Conservation (phyloP, 1,140 invertebrate genomes). For the Trigoniulus corallinus region DNA sequence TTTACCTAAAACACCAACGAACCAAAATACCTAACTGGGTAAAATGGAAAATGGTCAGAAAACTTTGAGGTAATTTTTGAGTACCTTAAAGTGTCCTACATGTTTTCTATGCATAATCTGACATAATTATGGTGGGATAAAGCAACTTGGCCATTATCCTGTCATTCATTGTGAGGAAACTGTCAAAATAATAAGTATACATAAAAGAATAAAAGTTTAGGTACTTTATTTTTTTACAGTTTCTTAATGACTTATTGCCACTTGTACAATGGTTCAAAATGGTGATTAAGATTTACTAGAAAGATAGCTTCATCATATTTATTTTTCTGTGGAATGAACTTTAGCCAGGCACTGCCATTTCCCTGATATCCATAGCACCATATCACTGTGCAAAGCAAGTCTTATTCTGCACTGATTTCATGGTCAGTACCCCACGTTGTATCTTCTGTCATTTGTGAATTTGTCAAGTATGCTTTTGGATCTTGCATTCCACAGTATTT, state of each 20-base stretch:
- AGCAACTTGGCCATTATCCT: neutral
- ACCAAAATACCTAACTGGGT: too few species aligned
- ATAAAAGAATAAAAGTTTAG: neutral
- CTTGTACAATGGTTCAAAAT: too few species aligned
- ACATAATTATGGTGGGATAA: too few species aligned
- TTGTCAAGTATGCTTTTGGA: neutral
- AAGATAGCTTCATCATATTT: neutral
- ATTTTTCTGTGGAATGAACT: neutral
- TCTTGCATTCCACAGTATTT: neutral
- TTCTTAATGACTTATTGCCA: neutral
- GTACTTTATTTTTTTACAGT: neutral
- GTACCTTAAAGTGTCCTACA: too few species aligned
- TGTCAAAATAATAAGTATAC: neutral
- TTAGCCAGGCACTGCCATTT: neutral
- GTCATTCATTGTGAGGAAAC: neutral
- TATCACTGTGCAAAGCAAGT: neutral
- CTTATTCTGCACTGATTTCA: neutral
- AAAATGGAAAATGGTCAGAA: too few species aligned
- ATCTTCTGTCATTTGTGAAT: neutral
- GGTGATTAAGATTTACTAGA: neutral
- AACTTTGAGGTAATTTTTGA: too few species aligned
- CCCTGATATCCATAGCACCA: neutral
- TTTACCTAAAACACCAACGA: too few species aligned
- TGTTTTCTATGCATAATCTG: too few species aligned
- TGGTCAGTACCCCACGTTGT: neutral